Percentiles rank a stretch among this genome's conserved stretches.
Evolutionary conservation across 2,888 invertebrate species (phyloP).

Genomic region (Tortrix viridana): DNA sequence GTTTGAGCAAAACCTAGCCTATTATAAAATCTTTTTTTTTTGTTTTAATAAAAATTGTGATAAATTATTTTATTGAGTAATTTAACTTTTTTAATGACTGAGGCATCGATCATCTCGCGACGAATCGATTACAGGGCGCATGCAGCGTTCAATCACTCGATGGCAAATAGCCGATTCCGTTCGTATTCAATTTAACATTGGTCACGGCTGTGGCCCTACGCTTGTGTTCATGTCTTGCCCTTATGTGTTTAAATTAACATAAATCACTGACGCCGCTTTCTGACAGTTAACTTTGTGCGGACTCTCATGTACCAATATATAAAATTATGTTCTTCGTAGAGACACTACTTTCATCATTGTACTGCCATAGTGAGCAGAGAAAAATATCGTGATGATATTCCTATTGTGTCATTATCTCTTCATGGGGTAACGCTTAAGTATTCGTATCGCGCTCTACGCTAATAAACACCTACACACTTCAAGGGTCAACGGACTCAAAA

Average conservation of each 20-base stretch:
- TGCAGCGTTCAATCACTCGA: conserved; percentile 57
- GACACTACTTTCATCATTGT: neutral
- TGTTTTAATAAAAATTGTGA: conserved; percentile 15
- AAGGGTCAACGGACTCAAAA: conserved; percentile 63
- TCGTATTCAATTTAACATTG: conserved; percentile 72
- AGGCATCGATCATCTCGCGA: conserved; percentile 62
- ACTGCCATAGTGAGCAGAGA: neutral
- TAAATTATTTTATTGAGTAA: conserved; percentile 36
- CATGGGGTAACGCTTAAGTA: neutral
- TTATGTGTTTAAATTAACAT: conserved; percentile 67
- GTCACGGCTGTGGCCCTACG: conserved; percentile 65
- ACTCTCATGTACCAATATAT: too few relatives aligned
- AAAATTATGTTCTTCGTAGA: too few relatives aligned
- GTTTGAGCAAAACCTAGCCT: too few relatives aligned
- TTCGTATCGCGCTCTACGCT: conserved; percentile 40
- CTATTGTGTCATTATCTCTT: conserved; percentile 27
- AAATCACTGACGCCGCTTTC: conserved; percentile 53
- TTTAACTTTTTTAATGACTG: conserved; percentile 18
- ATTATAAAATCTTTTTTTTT: neutral
- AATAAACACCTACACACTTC: conserved; percentile 54
- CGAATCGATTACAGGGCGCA: conserved; percentile 64
- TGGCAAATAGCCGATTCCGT: conserved; percentile 63
- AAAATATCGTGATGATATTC: conserved; percentile 4
- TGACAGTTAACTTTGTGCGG: neutral
- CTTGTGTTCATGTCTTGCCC: conserved; percentile 57